Base-by-base conservation (phyloP, 1,140 invertebrate species). In the Agrypnia vestita region DNA sequence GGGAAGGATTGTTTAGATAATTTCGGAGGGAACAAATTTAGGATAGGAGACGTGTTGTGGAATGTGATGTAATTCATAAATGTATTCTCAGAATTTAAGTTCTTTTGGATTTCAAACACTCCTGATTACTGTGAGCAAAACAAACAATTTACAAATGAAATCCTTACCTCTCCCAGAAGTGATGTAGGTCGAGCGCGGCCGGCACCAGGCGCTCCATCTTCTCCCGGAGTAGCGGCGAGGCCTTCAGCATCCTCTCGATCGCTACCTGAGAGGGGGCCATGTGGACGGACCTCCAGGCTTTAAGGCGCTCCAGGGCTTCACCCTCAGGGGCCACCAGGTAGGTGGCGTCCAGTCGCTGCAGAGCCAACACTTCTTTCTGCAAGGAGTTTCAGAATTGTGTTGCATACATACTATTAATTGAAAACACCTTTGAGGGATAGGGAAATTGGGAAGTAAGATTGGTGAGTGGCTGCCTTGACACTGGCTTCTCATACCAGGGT, bases 91-190 rank as follows among this genome's bases (percentile, higher is more conserved):
- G n/a, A n/a, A n/a, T n/a, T n/a, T n/a, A n/a, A n/a, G n/a, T n/a
- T n/a, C n/a, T n/a, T n/a, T n/a, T n/a, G n/a, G n/a, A n/a, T n/a
- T n/a, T n/a, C n/a, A n/a, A n/a, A n/a, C n/a, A n/a, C n/a, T n/a
- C n/a, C n/a, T n/a, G n/a, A n/a, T n/a, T n/a, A n/a, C n/a, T n/a
- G n/a, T n/a, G n/a, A n/a, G n/a, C n/a, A n/a, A n/a, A n/a, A n/a
- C n/a, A n/a, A n/a, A n/a, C n/a, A n/a, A n/a, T n/a, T n/a, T n/a
- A 51, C 1, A 1, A 51, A 6, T 53, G 56, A 19, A 61, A 21
- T 17, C 1, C 0, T 19, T 55, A 91, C 90, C 91, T 88, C 85
- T 91, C 90, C 91, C 91, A 92, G 84, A 92, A 92, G 51, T 90
- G 84, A 0, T 89, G 87, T 78, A 90, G 87, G 3, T 90, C 85